phyloP scores from a whole-genome alignment of 1,140 invertebrate species.

The Zaprionus taronus region DNA sequence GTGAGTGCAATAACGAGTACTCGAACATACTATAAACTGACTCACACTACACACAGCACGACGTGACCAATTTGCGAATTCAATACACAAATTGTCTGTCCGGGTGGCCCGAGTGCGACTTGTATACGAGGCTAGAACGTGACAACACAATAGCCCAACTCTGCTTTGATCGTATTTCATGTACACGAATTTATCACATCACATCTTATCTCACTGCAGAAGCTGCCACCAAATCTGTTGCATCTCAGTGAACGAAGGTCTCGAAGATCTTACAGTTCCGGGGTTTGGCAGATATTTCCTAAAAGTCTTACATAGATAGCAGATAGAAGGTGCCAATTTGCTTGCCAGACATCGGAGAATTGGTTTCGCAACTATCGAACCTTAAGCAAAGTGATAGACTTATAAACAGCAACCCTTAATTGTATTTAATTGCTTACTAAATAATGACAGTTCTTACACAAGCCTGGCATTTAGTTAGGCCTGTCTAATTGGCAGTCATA shows the following conservation, averaged over 20 bases:
- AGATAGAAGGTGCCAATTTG: no score
- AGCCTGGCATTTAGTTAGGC: neutral
- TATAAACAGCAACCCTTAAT: neutral
- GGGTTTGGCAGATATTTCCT: no score
- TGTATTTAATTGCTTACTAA: neutral
- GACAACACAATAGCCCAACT: constrained; percentile 17
- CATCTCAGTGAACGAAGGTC: neutral
- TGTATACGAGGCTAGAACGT: constrained; percentile 16
- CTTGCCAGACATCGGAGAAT: neutral
- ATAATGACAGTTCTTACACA: neutral
- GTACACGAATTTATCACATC: constrained; percentile 1
- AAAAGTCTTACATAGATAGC: no score
- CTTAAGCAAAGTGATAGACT: neutral
- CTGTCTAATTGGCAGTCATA: neutral
- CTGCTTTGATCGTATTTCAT: constrained; percentile 23
- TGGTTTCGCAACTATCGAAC: neutral
- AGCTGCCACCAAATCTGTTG: neutral
- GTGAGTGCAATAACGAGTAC: constrained; percentile 11
- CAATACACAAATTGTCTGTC: constrained; percentile 18
- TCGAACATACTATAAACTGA: constrained; percentile 15
- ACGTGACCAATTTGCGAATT: constrained; percentile 40
- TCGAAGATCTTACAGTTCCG: neutral
- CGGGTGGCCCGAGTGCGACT: constrained; percentile 8
- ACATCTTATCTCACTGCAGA: neutral
- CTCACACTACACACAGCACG: constrained; percentile 17